A percentile compares a stretch with the other conserved stretches of the same genome.
These are phyloP conservation scores for Enteromius thamalakanensis DNA, from an alignment of 2,797 vertebrate species.

Conservation along the genomic window DNA sequence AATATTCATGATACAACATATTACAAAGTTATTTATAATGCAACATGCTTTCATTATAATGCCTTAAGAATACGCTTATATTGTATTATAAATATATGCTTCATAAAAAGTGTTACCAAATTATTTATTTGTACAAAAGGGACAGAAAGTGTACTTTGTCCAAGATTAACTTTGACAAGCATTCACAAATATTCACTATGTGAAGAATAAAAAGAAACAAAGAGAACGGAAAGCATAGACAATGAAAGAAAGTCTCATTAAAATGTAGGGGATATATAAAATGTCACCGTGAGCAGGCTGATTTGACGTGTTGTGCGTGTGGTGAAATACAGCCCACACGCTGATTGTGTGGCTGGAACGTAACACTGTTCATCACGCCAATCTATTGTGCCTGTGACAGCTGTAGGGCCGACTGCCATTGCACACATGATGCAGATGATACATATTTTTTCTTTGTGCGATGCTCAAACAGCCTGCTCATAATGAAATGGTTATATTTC, in stretches of 20 bases:
- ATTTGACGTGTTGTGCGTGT: conserved; percentile 17
- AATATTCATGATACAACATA: too few relatives aligned
- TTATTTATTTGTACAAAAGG: background rate
- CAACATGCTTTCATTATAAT: too few relatives aligned
- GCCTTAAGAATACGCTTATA: too few relatives aligned
- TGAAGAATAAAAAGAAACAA: conserved; percentile 3
- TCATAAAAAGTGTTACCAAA: too few relatives aligned
- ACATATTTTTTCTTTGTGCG: conserved; percentile 29
- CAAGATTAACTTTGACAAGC: conserved; percentile 31
- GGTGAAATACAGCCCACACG: conserved; percentile 21
- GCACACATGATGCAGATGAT: conserved; percentile 37
- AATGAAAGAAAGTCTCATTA: background rate
- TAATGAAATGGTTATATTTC: conserved; percentile 38
- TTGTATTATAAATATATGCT: too few relatives aligned
- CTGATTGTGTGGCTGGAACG: conserved; percentile 50
- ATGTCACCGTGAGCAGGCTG: background rate
- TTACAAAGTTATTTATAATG: too few relatives aligned
- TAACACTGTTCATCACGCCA: conserved; percentile 34
- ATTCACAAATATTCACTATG: conserved; percentile 7
- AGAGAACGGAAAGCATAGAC: background rate
- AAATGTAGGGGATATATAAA: conserved; percentile 15
- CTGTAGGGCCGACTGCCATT: conserved; percentile 27
- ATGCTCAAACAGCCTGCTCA: conserved; percentile 16
- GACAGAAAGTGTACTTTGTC: conserved; percentile 1
- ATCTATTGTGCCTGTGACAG: conserved; percentile 49